Evolutionary conservation across 2,797 vertebrate species (phyloP), one percentile per base, ranked within the genome.

Genomic region (Mallotus villosus): DNA sequence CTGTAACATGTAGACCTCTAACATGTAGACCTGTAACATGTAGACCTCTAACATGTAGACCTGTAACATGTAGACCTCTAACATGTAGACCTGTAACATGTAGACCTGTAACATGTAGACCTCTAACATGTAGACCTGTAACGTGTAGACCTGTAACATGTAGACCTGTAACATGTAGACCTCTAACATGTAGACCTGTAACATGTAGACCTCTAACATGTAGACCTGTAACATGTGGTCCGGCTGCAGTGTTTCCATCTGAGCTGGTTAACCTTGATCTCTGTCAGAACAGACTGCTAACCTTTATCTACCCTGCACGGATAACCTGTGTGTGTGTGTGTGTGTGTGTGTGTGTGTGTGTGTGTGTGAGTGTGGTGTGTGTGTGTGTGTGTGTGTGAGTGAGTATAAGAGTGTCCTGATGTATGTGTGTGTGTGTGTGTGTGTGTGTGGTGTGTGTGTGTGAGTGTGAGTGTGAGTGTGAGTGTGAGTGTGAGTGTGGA

Each of bases 211-310:
- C 9, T n/a, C n/a, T 41, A 9, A 41, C 9, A 41, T 41, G 12
- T 12, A 41, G 37, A 41, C 37, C 11, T 41, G 1, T 8, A 25
- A 59, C 27, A 59, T 25, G 37, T 22, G 32, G 81, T 59, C 68
- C 75, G 70, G 70, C 70, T 53, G 12, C 17, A 9, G 17, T 51
- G 51, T 53, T 64, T 73, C 84, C 72, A 89, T 78, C 62, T 71
- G 71, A 82, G 87, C 84, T 74, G 76, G 82, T 34, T 82, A 88
- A 81, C 90, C 90, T 92, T 93, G 84, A 77, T 73, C 84, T 76
- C 71, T 8, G 51, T 17, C 19, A 19, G 19, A 53, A 7, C 17
- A n/a, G 51, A 2, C 3, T 19, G 41, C 85, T 86, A 86, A 87
- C 86, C 80, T 83, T 63, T 80, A 75, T 91, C 86, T 91, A 89